Evolutionary conservation across 2,797 vertebrate genomes (phyloP).

Genomic region (Fringilla coelebs): DNA sequence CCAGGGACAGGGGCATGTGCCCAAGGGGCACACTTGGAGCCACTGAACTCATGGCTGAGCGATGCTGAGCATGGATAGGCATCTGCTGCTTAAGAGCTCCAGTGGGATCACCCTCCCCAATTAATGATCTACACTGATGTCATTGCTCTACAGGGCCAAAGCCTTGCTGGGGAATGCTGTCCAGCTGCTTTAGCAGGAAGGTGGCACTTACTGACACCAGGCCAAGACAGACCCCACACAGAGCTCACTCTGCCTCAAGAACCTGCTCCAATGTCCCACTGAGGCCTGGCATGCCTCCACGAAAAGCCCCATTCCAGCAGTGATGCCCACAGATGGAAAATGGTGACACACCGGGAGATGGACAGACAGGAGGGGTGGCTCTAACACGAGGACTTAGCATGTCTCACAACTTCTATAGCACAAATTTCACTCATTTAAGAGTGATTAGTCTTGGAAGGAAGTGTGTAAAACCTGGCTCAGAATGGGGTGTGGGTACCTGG

Average conservation of each 20-base stretch:
- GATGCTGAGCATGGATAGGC: rapidly evolving
- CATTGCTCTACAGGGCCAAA: not conserved
- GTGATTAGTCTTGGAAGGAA: not conserved
- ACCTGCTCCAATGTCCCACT: not conserved
- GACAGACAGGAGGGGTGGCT: not conserved
- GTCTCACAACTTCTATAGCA: not conserved
- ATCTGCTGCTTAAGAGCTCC: not conserved
- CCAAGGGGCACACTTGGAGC: not conserved
- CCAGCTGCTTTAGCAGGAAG: not conserved
- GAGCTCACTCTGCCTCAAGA: not conserved
- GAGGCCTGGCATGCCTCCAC: not conserved
- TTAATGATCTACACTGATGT: not conserved
- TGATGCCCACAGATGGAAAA: not conserved
- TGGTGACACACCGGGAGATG: rapidly evolving
- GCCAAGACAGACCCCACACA: not conserved
- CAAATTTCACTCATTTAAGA: not conserved
- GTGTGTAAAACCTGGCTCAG: not conserved
- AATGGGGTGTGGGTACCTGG: not conserved
- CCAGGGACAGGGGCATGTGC: not conserved
- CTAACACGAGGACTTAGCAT: not conserved
- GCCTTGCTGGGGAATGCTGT: not conserved
- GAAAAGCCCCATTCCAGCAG: not conserved
- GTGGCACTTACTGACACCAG: not conserved
- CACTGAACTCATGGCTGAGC: not conserved
- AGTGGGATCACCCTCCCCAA: not conserved